Evolutionary conservation across 2,797 vertebrate species (phyloP).

Genomic region (Bufotes viridis): DNA sequence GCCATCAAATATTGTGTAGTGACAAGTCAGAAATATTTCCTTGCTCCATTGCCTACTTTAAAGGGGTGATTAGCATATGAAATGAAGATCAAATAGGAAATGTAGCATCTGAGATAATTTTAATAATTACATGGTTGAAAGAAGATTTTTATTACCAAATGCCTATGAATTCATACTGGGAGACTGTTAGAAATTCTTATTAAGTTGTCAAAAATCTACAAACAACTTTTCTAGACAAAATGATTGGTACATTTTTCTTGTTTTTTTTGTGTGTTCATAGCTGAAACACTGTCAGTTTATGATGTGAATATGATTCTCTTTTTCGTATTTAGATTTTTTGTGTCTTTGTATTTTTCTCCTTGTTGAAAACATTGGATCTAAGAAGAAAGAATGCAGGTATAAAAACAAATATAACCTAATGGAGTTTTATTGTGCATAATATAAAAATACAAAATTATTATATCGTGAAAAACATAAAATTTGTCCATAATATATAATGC

Average conservation of each 20-base stretch:
- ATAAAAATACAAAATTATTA: not conserved
- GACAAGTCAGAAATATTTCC: slow-evolving; percentile 61
- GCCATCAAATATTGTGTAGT: slow-evolving; percentile 59
- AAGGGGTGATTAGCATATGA: slow-evolving; percentile 62
- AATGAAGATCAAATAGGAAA: slow-evolving; percentile 63
- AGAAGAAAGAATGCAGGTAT: not conserved
- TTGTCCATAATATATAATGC: no score
- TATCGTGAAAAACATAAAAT: no score
- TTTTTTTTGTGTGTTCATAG: not conserved
- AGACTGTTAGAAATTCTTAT: slow-evolving; percentile 55
- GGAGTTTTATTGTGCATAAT: not conserved
- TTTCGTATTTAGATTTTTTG: not conserved
- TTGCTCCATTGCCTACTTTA: slow-evolving; percentile 62
- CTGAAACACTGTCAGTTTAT: slow-evolving; percentile 24
- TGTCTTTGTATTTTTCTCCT: not conserved
- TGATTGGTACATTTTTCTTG: slow-evolving; percentile 24
- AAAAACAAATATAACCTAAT: not conserved
- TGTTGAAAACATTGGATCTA: not conserved
- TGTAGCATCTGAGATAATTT: slow-evolving; percentile 63
- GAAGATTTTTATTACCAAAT: slow-evolving; percentile 62
- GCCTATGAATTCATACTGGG: slow-evolving; percentile 57
- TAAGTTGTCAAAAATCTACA: slow-evolving; percentile 60
- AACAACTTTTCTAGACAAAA: slow-evolving; percentile 51
- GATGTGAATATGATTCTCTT: slow-evolving; percentile 27
- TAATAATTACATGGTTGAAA: slow-evolving; percentile 64